Evolutionary conservation across 2,888 invertebrate species (phyloP).

Genomic region (Sialis lutaria): DNA sequence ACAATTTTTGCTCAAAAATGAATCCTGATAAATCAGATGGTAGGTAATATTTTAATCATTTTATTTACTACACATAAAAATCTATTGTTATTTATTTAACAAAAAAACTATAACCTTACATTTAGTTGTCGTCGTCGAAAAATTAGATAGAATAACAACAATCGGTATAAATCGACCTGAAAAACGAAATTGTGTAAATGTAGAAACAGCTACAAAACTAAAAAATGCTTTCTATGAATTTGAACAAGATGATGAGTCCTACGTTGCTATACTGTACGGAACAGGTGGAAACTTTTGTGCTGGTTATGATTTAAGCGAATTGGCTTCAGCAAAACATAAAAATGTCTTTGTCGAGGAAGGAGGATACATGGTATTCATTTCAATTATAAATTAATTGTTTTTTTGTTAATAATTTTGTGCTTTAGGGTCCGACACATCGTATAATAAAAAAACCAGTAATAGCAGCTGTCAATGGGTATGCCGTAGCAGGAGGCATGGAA

Average conservation of each 20-base stretch:
- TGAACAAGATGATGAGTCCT: conserved; percentile 52
- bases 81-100: neutral
- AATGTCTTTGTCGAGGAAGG: conserved; percentile 18
- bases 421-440: conserved; percentile 45
- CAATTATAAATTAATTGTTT: neutral
- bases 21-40: no score
- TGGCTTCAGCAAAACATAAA: conserved; percentile 25
- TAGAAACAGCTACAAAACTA: conserved; percentile 46
- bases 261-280: conserved; percentile 70
- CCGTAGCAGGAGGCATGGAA: conserved; percentile 83
- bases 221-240: conserved; percentile 57
- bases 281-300: conserved; percentile 89
- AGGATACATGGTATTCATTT: conserved; percentile 30
- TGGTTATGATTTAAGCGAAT: conserved; percentile 73
- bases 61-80: no score
- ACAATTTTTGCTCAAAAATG: no score
- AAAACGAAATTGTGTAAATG: conserved; percentile 69
- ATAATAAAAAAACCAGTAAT: conserved; percentile 71
- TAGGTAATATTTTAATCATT: no score
- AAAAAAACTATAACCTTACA: neutral
- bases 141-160: conserved; percentile 45
- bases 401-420: conserved; percentile 4
- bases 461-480: conserved; percentile 79
- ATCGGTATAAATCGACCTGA: conserved; percentile 79
- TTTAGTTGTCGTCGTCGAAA: conserved; percentile 26